Base-by-base conservation (phyloP, 2,113 vertebrate species). In the Spheniscus mendiculus region DNA sequence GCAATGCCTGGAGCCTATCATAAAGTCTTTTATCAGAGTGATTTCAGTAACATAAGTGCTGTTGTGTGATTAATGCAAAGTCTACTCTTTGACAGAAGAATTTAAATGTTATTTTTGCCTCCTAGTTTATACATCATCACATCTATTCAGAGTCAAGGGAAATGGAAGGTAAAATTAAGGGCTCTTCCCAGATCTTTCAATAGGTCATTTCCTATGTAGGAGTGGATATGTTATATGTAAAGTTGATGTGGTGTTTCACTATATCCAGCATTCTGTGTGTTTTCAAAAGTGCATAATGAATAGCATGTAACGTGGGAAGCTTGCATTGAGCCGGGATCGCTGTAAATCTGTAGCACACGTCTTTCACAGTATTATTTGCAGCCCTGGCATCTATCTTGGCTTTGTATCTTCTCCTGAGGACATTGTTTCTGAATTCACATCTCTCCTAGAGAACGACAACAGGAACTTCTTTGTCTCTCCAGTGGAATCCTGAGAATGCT, bases 401-500 rank as follows among this genome's bases (percentile, higher is more conserved):
- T 89, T 94, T 82, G 29, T 91, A 44, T 95, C 83, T 83, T 92
- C 76, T 96, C 21, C 65, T n/a, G 36, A 58, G 40, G 74, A 79
- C 34, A 52, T 47, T 55, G 53, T 72, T 96, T 89, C 61, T 74
- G 59, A 91, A 90, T 76, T 83, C 34, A 71, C n/a, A 40, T 87
- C 36, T 83, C 32, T 87, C n/a, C n/a, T n/a, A n/a, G n/a, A n/a
- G n/a, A n/a, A n/a, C n/a, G n/a, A n/a, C n/a, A n/a, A n/a, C n/a
- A n/a, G n/a, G n/a, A n/a, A n/a, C n/a, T 63, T 40, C 30, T 87
- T 91, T 94, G 29, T 87, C n/a, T 83, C 40, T 89, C 52, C 56
- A 5, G 10, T 82, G 91, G 81, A 83, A 96, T 96, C 52, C 77
- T 45, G 49, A 95, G 56, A 94, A 94, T 84, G 90, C 50, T 74